phyloP scores from a whole-genome alignment of 2,888 invertebrate species.

The Proisotoma minuta region DNA sequence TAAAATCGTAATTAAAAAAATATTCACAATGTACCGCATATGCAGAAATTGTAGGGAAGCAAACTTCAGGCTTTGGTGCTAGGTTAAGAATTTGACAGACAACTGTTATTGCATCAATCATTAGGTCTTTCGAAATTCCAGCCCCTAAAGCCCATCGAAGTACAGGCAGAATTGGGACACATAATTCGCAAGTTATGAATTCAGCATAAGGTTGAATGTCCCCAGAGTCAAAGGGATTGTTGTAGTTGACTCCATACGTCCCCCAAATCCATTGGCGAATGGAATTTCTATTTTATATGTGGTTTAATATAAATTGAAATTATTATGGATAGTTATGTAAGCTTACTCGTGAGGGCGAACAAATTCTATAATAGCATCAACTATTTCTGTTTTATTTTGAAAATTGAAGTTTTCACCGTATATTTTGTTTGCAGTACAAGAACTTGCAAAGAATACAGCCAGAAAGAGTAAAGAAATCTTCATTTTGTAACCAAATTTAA shows the following conservation, averaged over 20 bases:
- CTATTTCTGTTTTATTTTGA: too few species aligned
- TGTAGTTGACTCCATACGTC: background rate
- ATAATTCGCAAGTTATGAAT: conserved; percentile 26
- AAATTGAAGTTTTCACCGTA: too few species aligned
- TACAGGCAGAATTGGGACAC: conserved; percentile 3
- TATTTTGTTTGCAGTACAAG: too few species aligned
- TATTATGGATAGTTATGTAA: too few species aligned
- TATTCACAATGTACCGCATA: conserved; percentile 30
- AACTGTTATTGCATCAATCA: conserved; percentile 15
- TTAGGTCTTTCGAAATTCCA: background rate
- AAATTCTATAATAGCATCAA: too few species aligned
- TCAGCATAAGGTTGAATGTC: conserved; percentile 11
- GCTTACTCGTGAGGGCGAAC: too few species aligned
- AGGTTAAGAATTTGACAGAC: conserved; percentile 21
- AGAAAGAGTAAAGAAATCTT: too few species aligned
- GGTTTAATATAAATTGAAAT: too few species aligned
- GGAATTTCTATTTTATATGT: background rate
- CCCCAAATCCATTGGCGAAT: conserved; percentile 7
- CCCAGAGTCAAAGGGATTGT: background rate
- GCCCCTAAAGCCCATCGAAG: background rate
- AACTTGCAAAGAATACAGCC: too few species aligned
- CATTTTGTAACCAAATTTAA: too few species aligned
- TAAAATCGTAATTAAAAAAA: background rate
- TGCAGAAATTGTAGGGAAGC: conserved; percentile 28
- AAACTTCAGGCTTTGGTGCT: conserved; percentile 31